These are phyloP conservation scores for Galago senegalensis DNA, from an alignment of 2,797 vertebrate species.

Conservation along the genomic window DNA sequence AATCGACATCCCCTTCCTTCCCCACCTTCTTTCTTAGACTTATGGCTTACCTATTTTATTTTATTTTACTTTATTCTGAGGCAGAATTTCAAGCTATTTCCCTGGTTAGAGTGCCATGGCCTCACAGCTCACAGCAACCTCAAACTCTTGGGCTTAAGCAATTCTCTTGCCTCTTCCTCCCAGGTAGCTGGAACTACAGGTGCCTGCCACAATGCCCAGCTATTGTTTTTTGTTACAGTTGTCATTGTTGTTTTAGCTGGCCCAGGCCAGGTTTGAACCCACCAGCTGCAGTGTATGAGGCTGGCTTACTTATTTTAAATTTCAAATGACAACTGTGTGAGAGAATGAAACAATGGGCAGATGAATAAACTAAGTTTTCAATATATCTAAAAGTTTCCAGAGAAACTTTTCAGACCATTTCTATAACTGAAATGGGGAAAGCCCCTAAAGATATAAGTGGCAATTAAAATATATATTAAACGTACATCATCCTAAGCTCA, in stretches of 20 bases:
- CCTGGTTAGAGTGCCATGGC: too few species aligned
- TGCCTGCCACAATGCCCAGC: too few species aligned
- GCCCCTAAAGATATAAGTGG: not conserved
- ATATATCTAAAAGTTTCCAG: not conserved
- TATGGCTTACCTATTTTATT: constrained; percentile 53
- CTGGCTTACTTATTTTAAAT: constrained; percentile 62
- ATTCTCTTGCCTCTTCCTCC: too few species aligned
- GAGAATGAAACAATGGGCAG: constrained; percentile 38
- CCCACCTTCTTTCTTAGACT: constrained; percentile 14
- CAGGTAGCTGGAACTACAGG: too few species aligned
- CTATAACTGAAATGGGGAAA: constrained; percentile 12
- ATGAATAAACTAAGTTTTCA: not conserved
- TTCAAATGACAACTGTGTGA: not conserved
- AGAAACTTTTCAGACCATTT: not conserved
- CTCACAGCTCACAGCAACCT: too few species aligned
- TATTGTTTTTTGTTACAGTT: too few species aligned
- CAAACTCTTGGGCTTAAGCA: too few species aligned
- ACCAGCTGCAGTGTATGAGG: too few species aligned
- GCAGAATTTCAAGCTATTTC: too few species aligned
- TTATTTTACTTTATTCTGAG: too few species aligned
- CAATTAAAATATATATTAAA: constrained; percentile 28
- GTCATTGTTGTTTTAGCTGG: too few species aligned
- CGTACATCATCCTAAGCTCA: not conserved
- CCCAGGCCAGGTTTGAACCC: too few species aligned
- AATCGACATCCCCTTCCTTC: not conserved